Evolutionary conservation across 1,140 invertebrate species (phyloP), one percentile per base, ranked within the genome.

Genomic region (Brachionus rubens): DNA sequence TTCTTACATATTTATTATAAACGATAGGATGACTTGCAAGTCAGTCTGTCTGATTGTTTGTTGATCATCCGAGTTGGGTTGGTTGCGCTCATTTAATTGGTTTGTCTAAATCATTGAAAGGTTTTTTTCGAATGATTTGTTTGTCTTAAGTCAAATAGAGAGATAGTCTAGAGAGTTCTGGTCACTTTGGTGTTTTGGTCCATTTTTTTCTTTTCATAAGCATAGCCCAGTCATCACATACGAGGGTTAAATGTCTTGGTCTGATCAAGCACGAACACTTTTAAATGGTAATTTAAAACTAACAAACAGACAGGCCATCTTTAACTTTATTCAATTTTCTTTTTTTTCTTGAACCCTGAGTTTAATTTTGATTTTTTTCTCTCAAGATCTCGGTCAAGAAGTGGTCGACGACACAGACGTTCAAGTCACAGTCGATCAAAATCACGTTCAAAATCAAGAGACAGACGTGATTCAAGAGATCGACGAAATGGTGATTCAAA

Each of bases 1-100:
- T n/a, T n/a, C n/a, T n/a, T n/a, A n/a, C n/a, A 12, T 65, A 24
- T 43, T 65, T 65, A 65, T 65, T 65, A n/a, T n/a, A 65, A 65
- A 65, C 19, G 10, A 65, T 41, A 65, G 59, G 41, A 59, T 59
- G 54, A 24, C 21, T 52, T 52, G 21, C 26, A 4, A 19, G 21
- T 59, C 54, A 33, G 0, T 59, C 65, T 40, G 65, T 70, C 65
- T 70, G 65, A 46, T 33, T 70, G 65, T 65, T 26, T 50, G 48
- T 50, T 28, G 59, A n/a, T 26, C 26, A 52, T 10, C 33, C 30
- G n/a, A 16, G 28, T 16, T 33, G 9, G 28, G 14, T 59, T 59
- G 3, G 54, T 28, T 5, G 33, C 33, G n/a, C n/a, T n/a, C n/a
- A n/a, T n/a, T n/a, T n/a, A n/a, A n/a, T n/a, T n/a, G n/a, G n/a